Conservation (phyloP, 2,113 vertebrate genomes). For the Amia ocellicauda region DNA sequence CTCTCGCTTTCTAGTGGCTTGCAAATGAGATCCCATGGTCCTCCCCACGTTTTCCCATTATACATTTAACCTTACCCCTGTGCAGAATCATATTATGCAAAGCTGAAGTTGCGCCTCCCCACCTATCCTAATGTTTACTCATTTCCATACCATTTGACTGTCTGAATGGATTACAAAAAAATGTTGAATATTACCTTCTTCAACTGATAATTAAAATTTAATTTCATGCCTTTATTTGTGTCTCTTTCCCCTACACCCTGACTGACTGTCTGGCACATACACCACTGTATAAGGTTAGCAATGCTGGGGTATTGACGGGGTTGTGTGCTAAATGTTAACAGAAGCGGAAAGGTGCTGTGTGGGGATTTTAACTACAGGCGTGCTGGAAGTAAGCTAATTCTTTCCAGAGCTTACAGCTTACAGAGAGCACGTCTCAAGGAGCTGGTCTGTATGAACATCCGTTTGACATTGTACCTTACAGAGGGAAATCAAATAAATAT, state of each 20-base stretch:
- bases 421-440: no score
- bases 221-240: not conserved
- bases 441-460: no score
- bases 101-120: slow-evolving; percentile 13
- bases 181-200: not conserved
- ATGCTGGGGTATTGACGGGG: slow-evolving; percentile 45
- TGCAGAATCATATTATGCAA: slow-evolving; percentile 13
- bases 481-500: no score
- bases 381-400: no score
- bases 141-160: slow-evolving; percentile 32
- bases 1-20: slow-evolving; percentile 28
- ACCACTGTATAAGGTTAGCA: not conserved
- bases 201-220: not conserved
- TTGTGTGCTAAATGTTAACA: slow-evolving; percentile 62
- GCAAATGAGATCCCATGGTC: slow-evolving; percentile 25
- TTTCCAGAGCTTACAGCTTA: no score
- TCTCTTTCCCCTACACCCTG: no score
- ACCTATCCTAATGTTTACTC: not conserved
- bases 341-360: slow-evolving; percentile 54
- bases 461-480: no score
- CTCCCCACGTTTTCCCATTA: not conserved
- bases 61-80: slow-evolving; percentile 5
- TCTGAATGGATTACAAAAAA: slow-evolving; percentile 26
- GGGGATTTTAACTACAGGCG: not conserved
- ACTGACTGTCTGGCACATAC: not conserved